phyloP scores from a whole-genome alignment of 2,888 invertebrate species.

The Polymixis flavicincta region DNA sequence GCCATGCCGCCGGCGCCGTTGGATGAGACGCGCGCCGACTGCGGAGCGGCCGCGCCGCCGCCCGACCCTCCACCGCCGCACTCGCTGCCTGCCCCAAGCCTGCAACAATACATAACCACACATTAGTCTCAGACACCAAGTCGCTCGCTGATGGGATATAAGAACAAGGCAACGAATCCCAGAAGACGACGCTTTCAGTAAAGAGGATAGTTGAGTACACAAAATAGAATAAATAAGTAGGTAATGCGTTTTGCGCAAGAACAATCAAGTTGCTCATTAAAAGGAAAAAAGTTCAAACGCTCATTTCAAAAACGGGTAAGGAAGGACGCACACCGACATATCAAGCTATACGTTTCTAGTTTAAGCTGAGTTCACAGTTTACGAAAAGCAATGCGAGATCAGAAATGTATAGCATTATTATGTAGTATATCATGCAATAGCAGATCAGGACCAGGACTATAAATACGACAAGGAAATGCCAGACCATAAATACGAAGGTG shows the following conservation, averaged over 20 bases:
- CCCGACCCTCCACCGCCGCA: slow-evolving; percentile 89
- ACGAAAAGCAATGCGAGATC: no score
- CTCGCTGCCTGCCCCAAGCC: slow-evolving; percentile 92
- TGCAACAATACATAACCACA: slow-evolving; percentile 83
- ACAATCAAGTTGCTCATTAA: neutral
- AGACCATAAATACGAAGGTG: slow-evolving; percentile 44
- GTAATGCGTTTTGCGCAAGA: neutral
- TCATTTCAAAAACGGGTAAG: neutral
- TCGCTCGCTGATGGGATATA: neutral
- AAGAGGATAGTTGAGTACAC: neutral
- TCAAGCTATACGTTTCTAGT: no score
- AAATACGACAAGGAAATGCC: slow-evolving; percentile 28
- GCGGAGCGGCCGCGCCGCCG: slow-evolving; percentile 91
- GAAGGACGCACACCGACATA: neutral
- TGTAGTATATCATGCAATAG: neutral
- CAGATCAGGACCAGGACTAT: slow-evolving; percentile 15
- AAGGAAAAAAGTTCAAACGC: neutral
- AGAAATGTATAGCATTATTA: no score
- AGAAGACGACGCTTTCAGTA: neutral
- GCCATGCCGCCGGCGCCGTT: slow-evolving; percentile 97
- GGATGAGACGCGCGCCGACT: slow-evolving; percentile 97
- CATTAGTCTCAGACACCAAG: slow-evolving; percentile 34
- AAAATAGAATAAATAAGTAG: neutral
- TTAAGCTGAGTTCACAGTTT: no score
- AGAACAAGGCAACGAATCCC: neutral